A percentile compares a stretch with the other conserved stretches of the same genome.
Evolutionary conservation across 2,113 vertebrate genomes (phyloP).

Genomic region (Vulpes vulpes): DNA sequence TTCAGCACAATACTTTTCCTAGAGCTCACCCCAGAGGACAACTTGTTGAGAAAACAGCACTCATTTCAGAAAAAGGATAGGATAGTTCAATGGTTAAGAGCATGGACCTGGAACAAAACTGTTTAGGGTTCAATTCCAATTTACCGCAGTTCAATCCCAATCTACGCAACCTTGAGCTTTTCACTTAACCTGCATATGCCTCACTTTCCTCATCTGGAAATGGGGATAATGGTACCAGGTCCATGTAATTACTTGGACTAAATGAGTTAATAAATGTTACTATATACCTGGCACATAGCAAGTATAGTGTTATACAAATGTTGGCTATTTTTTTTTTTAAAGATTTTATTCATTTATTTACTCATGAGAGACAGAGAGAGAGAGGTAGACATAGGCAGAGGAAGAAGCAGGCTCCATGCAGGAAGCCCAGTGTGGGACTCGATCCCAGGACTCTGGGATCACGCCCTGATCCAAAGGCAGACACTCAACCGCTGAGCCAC

Average conservation of each 20-base stretch:
- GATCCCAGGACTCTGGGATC: too few relatives aligned
- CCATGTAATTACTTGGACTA: not conserved
- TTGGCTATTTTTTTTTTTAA: not conserved
- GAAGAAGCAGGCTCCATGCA: too few relatives aligned
- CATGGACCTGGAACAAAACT: not conserved
- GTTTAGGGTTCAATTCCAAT: not conserved
- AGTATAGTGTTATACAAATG: not conserved
- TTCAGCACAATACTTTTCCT: not conserved
- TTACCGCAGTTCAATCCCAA: not conserved
- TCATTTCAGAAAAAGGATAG: not conserved
- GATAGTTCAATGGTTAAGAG: not conserved
- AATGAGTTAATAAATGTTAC: constrained; percentile 39
- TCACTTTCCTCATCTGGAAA: not conserved
- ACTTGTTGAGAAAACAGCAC: not conserved
- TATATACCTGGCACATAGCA: not conserved
- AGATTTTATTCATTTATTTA: too few relatives aligned
- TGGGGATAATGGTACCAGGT: not conserved
- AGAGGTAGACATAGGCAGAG: too few relatives aligned
- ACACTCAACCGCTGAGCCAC: too few relatives aligned
- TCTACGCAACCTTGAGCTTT: not conserved
- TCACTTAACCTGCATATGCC: not conserved
- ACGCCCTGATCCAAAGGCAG: too few relatives aligned
- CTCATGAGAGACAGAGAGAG: too few relatives aligned
- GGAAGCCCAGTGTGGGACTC: too few relatives aligned
- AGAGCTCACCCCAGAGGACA: not conserved